These are phyloP conservation scores for Himalopsyche kuldschensis DNA, from an alignment of 2,888 invertebrate species.

Conservation along the genomic window DNA sequence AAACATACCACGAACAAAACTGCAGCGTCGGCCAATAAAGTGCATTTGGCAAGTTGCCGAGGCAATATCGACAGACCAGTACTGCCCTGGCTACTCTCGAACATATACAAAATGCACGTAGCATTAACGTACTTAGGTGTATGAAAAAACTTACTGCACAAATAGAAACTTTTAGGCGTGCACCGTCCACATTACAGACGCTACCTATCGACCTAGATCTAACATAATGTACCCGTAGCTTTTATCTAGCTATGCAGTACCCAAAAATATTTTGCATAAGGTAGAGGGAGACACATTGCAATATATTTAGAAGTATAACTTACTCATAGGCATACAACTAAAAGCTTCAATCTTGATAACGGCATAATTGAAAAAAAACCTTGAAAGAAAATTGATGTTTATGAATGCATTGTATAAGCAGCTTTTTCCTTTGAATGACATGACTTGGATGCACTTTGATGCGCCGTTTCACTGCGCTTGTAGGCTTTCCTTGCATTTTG, in stretches of 20 bases:
- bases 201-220: not conserved
- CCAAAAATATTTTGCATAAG: not conserved
- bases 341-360: not conserved
- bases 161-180: conserved; percentile 18
- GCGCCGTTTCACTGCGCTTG: conserved; percentile 9
- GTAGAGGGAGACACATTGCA: not conserved
- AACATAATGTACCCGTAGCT: not conserved
- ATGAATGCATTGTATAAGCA: not conserved
- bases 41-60: conserved; percentile 36
- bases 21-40: conserved; percentile 9
- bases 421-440: not conserved
- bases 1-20: conserved; percentile 16
- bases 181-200: not conserved
- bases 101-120: not conserved
- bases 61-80: conserved; percentile 30
- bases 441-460: not conserved
- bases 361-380: not conserved
- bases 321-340: not conserved
- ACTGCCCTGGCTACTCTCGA: not conserved
- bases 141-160: conserved; percentile 11
- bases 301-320: not conserved
- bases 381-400: not conserved
- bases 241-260: not conserved
- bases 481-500: conserved; percentile 23
- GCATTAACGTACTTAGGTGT: not conserved